Conservation (phyloP, 2,113 vertebrate genomes). For the Urocitellus parryii region DNA sequence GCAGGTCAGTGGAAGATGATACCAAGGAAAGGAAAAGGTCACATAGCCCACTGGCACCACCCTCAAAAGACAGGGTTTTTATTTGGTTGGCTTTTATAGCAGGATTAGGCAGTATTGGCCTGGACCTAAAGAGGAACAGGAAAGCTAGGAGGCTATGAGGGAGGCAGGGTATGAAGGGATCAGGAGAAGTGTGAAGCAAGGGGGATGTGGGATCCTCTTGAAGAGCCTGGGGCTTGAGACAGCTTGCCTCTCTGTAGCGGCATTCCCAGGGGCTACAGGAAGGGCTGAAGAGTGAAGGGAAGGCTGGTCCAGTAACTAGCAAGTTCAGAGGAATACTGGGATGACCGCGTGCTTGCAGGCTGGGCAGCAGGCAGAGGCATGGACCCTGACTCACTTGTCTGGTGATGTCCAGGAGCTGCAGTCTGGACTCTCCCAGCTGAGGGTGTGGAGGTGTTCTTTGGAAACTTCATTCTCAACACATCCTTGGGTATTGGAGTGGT, state of each 20-base stretch:
- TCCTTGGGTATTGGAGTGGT: background rate
- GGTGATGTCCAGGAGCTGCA: background rate
- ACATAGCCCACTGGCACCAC: background rate
- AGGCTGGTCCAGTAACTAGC: background rate
- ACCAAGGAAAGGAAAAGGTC: background rate
- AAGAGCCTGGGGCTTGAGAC: background rate
- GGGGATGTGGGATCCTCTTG: background rate
- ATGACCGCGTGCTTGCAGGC: accelerated
- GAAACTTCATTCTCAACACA: background rate
- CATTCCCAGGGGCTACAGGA: background rate
- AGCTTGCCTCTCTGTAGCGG: background rate
- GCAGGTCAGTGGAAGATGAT: background rate
- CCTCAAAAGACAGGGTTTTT: background rate
- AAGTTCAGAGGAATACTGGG: background rate
- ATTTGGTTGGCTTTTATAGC: background rate
- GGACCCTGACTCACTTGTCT: background rate
- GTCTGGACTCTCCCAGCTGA: background rate
- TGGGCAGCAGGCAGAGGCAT: background rate
- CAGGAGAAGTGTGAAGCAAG: background rate
- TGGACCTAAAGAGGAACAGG: background rate
- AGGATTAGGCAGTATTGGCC: background rate
- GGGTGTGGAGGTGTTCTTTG: background rate
- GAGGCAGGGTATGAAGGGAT: background rate
- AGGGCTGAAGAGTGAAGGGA: background rate
- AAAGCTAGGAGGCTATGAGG: background rate